Base-by-base conservation (phyloP, 2,113 vertebrate species). In the Podocnemis expansa region DNA sequence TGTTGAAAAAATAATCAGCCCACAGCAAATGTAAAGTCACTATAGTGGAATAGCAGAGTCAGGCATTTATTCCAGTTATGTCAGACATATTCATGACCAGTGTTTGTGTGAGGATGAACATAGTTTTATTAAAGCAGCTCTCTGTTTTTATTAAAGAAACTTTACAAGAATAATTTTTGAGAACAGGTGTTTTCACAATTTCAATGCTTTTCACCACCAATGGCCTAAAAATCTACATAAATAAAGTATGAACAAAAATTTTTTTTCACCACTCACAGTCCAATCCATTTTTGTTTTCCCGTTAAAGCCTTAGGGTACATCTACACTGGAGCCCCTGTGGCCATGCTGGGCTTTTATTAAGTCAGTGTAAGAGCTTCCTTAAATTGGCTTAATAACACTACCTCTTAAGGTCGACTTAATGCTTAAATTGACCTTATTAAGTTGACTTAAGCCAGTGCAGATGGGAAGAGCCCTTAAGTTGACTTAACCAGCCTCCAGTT, bases 1-100 rank as follows among this genome's bases (percentile, higher is more conserved):
- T 98, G 97, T 97, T 99, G 98, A 98, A 99, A 98, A 96, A 98
- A 98, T 98, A 98, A 98, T 98, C 98, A 97, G 96, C 95, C 94
- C 97, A 98, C 97, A 96, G 97, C 95, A 96, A 98, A 98, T 94
- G 97, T 97, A 97, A 98, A 98, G 97, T 98, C 97, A 97, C 95
- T 97, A 97, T 89, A 98, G 97, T 98, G 98, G 96, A 94, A 97
- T 94, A 97, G 94, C 93, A 96, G 95, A 98, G 90, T 56, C n/a
- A 91, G 90, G 84, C 84, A 92, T 94, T 89, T 95, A 85, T 96
- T 95, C 78, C 82, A 87, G 89, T 91, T 84, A 95, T 82, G 87
- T 92, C 84, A 96, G 95, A 96, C 89, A 79, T 82, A 96, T 78
- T 94, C 93, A 89, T 58, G 91, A 92, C 78, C 67, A 80, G 58